Percentiles rank a stretch among this genome's conserved stretches.
phyloP scores from a whole-genome alignment of 2,797 vertebrate genomes.

The Eurystomus glaucurus region DNA sequence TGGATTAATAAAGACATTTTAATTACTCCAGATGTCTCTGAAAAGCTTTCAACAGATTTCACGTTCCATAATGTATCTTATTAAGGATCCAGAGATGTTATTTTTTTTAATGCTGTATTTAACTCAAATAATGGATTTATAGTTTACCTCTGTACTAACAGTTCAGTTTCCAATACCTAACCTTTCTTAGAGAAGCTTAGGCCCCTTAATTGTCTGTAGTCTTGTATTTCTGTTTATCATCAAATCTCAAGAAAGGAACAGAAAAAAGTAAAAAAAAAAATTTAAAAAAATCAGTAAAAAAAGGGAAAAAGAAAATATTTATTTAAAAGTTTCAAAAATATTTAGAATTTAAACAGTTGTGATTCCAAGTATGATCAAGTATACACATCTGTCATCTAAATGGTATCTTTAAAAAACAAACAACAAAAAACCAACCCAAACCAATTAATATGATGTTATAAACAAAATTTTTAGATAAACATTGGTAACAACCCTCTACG shows the following conservation, averaged over 20 bases:
- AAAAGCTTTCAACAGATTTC: neutral
- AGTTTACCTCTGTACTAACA: neutral
- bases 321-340: neutral
- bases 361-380: neutral
- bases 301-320: neutral
- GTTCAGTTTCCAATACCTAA: neutral
- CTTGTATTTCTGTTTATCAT: neutral
- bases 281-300: neutral
- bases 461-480: neutral
- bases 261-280: neutral
- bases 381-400: neutral
- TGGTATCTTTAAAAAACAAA: neutral
- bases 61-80: neutral
- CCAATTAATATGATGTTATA: neutral
- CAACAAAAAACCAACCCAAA: accelerated
- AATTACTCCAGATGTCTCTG: neutral
- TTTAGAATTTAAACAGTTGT: neutral
- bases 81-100: neutral
- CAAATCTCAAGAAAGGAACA: neutral
- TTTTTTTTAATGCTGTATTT: neutral
- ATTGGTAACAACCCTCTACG: neutral
- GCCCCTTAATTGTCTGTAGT: neutral
- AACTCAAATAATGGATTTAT: neutral
- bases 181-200: neutral
- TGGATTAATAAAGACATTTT: neutral